Base-by-base conservation (phyloP, 2,888 invertebrate genomes). In the Cephus pygmeus region DNA sequence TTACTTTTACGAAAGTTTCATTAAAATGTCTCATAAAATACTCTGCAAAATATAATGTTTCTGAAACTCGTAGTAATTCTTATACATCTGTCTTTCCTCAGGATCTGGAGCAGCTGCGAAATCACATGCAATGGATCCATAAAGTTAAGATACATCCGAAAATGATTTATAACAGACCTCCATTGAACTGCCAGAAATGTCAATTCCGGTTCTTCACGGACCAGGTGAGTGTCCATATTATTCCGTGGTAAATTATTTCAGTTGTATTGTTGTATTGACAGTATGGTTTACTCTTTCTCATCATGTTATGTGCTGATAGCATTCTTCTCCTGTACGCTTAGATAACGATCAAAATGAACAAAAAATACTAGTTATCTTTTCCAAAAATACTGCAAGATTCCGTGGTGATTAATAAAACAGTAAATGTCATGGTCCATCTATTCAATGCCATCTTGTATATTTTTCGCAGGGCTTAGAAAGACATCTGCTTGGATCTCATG, bases 81-180 rank as follows among this genome's bases (percentile, higher is more conserved):
- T 40, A 6, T 40, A 40, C 15, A 15, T 15, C 15, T 40, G 15
- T 40, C 15, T 6, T 40, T 40, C 40, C 83, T 9, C 80, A 93
- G 93, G 98, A 98, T 92, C 93, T 98, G 88, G 98, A 98, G 88
- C 98, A 98, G 90, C 92, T 98, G 82, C 94, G 98, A 82, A 98
- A 98, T 91, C 98, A 98, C 90, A 98, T 98, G 97, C 98, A 98
- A 90, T 98, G 98, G 97, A 98, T 98, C 91, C 98, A 98, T 92
- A 98, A 98, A 94, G 97, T 98, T 85, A 98, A 98, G 92, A 98
- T 98, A 88, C 98, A 98, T 92, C 97, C 98, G 78, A 98, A 97
- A 93, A 98, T 98, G 98, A 97, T 98, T 86, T 97, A 97, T 92
- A 98, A 97, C 92, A 94, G 96, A 92, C 98, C 98, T 79, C 98